A percentile compares a stretch with the other conserved stretches of the same genome.
Evolutionary conservation across 1,140 invertebrate species (phyloP).

Genomic region (Bombus terrestris): DNA sequence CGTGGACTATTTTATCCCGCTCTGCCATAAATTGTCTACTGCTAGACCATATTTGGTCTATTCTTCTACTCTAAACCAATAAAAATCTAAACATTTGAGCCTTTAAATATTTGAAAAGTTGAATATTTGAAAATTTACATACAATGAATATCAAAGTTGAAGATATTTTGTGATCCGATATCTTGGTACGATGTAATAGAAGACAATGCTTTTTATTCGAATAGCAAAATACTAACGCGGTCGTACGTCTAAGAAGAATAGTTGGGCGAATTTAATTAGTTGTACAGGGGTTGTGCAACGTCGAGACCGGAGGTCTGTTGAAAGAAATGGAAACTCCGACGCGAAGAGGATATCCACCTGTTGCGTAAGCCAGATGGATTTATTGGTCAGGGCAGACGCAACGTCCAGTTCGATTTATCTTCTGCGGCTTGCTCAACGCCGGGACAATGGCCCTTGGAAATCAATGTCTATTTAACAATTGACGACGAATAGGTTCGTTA

Average conservation of each 20-base stretch:
- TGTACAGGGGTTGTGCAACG: not conserved
- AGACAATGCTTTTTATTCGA: not conserved
- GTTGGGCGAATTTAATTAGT: conserved; percentile 22
- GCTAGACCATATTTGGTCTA: too few species aligned
- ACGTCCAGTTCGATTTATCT: conserved; percentile 56
- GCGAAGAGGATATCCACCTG: conserved; percentile 59
- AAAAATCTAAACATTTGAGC: too few species aligned
- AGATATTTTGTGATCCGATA: too few species aligned
- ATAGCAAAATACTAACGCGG: not conserved
- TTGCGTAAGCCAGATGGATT: conserved; percentile 57
- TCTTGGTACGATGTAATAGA: not conserved
- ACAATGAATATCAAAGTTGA: too few species aligned
- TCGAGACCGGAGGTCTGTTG: conserved; percentile 35
- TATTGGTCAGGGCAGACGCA: conserved; percentile 47
- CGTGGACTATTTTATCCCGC: too few species aligned
- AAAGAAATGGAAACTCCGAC: conserved; percentile 63
- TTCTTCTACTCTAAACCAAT: too few species aligned
- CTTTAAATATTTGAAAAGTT: too few species aligned
- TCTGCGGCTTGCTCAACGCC: conserved; percentile 47
- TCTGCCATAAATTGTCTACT: too few species aligned
- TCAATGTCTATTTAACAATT: conserved; percentile 37
- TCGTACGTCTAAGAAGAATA: not conserved
- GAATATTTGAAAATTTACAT: too few species aligned
- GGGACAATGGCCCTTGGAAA: conserved; percentile 57
- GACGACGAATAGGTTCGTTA: not conserved